Evolutionary conservation across 2,113 vertebrate species (phyloP).

Genomic region (Alouatta palliata): DNA sequence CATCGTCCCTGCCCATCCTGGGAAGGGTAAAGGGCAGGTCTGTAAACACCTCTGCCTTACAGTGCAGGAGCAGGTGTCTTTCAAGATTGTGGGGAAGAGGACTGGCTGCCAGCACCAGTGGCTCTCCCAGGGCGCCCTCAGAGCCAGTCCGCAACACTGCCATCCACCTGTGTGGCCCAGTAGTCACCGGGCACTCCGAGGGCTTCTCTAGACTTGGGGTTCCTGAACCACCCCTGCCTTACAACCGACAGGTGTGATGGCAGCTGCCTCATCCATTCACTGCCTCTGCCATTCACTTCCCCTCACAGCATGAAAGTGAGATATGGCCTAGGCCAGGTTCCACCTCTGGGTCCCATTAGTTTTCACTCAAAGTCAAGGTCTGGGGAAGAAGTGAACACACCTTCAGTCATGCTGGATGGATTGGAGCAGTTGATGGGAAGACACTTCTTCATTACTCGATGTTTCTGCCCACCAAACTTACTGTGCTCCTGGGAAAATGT

Average conservation of each 20-base stretch:
- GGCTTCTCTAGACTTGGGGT: rapidly evolving
- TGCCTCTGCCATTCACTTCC: rapidly evolving
- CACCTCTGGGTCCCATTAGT: rapidly evolving
- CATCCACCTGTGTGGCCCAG: rapidly evolving
- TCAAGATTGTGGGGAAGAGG: too few relatives aligned
- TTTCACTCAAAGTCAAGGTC: background rate
- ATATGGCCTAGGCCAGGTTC: background rate
- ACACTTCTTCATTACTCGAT: rapidly evolving
- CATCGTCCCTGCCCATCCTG: background rate
- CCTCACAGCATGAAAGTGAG: background rate
- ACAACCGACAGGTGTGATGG: rapidly evolving
- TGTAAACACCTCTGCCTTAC: rapidly evolving
- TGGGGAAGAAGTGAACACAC: rapidly evolving
- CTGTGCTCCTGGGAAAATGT: background rate
- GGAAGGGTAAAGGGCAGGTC: background rate
- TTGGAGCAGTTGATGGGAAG: rapidly evolving
- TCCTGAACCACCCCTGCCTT: rapidly evolving
- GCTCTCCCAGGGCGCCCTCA: rapidly evolving
- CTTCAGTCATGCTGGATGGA: rapidly evolving
- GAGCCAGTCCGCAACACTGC: too few relatives aligned
- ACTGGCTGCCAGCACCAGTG: rapidly evolving
- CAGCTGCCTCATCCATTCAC: rapidly evolving
- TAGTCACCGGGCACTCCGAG: background rate
- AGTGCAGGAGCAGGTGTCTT: rapidly evolving
- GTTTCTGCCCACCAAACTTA: background rate